Evolutionary conservation across 2,113 vertebrate species (phyloP).

Genomic region (Orcinus orca): DNA sequence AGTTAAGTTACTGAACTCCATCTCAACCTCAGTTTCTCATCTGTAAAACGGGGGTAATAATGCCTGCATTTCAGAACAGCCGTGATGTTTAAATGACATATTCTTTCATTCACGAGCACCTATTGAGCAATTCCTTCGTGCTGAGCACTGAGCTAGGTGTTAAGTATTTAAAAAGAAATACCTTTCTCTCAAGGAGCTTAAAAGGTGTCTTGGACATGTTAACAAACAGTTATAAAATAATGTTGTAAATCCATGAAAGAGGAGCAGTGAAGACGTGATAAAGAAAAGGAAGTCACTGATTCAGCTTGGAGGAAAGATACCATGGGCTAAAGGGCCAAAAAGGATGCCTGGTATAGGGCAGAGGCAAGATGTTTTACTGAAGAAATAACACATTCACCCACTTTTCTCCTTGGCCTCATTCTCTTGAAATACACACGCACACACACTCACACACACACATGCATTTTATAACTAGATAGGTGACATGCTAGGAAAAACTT

Average conservation of each 20-base stretch:
- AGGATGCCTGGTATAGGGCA: not conserved
- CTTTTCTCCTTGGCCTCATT: not conserved
- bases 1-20: not conserved
- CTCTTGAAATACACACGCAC: not conserved
- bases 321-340: not conserved
- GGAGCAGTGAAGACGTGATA: not conserved
- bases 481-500: not conserved
- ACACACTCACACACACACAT: not conserved
- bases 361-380: not conserved
- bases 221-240: not conserved
- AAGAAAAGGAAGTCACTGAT: not conserved
- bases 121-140: not conserved
- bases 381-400: not conserved
- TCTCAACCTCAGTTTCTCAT: slow-evolving; percentile 17
- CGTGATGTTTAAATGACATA: not conserved
- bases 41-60: slow-evolving; percentile 41
- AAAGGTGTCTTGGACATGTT: not conserved
- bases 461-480: not conserved
- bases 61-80: not conserved
- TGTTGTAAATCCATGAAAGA: not conserved
- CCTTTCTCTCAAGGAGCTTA: not conserved
- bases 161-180: not conserved
- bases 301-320: not conserved
- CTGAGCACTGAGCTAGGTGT: not conserved
- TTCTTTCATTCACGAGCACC: not conserved